A percentile compares a stretch with the other conserved stretches of the same genome.
Conservation (phyloP, 92 coral and sea anemone genomes). For the Porites evermanni region DNA sequence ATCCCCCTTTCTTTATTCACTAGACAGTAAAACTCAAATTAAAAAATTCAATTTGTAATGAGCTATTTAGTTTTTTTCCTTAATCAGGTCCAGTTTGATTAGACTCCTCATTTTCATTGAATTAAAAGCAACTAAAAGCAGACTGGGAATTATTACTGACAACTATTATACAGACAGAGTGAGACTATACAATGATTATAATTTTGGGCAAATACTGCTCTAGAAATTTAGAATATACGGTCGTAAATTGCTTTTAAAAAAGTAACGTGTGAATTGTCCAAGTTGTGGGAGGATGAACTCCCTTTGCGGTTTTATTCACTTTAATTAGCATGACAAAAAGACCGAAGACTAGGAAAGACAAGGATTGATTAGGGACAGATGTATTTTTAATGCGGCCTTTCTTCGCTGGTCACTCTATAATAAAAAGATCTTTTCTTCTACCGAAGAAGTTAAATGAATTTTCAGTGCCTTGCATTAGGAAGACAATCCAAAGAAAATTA, state of each 20-base stretch:
- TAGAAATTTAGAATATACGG: background rate
- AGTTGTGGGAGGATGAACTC: background rate
- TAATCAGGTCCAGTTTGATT: constrained; percentile 3
- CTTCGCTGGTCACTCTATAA: background rate
- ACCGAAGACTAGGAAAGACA: background rate
- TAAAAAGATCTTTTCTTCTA: background rate
- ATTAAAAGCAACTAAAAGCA: background rate
- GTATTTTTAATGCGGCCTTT: background rate
- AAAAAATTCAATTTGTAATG: background rate
- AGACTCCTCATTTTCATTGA: background rate
- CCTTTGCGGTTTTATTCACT: background rate
- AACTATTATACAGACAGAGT: too few species aligned
- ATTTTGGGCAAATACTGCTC: too few species aligned
- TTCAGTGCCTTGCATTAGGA: background rate
- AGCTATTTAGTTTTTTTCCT: background rate
- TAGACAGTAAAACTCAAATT: background rate
- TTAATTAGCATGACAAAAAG: constrained; percentile 30
- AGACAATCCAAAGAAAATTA: background rate
- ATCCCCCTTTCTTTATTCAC: background rate
- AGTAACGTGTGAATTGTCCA: background rate
- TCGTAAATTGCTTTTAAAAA: background rate
- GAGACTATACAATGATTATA: background rate
- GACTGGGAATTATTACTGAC: background rate
- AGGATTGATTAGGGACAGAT: constrained; percentile 12
- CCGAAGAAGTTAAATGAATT: background rate